Conservation (phyloP, 2,113 vertebrate species). For the Oreochromis spilurus region DNA sequence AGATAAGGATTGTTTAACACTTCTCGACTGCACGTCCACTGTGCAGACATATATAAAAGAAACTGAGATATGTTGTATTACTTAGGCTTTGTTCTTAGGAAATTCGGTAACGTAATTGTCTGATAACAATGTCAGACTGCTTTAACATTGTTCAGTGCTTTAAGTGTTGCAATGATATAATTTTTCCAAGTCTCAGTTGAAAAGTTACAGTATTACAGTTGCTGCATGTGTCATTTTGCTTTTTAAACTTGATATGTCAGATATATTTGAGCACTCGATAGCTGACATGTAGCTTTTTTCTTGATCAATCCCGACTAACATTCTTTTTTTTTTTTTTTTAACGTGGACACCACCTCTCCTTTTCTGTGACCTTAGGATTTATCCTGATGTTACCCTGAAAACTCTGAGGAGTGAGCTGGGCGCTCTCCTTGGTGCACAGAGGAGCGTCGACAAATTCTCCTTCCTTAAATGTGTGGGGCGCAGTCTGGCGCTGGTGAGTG, state of each 20-base stretch:
- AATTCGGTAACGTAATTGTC: not conserved
- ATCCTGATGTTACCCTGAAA: slow-evolving; percentile 80
- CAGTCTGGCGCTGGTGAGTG: slow-evolving; percentile 86
- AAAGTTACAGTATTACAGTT: not conserved
- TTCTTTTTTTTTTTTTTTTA: not conserved
- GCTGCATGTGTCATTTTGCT: not conserved
- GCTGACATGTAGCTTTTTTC: not conserved
- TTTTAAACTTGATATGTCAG: not conserved
- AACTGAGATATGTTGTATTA: not conserved
- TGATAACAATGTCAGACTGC: not conserved
- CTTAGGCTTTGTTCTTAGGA: not conserved
- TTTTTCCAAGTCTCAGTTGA: not conserved
- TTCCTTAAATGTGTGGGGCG: slow-evolving; percentile 91
- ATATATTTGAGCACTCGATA: not conserved
- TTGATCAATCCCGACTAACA: not conserved
- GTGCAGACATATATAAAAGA: not conserved
- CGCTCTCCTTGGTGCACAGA: slow-evolving; percentile 74
- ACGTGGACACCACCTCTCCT: not conserved
- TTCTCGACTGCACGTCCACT: not conserved
- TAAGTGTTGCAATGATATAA: not conserved
- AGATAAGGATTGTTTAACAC: not conserved
- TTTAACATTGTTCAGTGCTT: not conserved
- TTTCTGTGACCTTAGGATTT: slow-evolving; percentile 70
- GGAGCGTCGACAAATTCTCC: slow-evolving; percentile 75
- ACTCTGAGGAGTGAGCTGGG: slow-evolving; percentile 75